Evolutionary conservation across 1,140 invertebrate species (phyloP).

Genomic region (Drosophila baimaii): DNA sequence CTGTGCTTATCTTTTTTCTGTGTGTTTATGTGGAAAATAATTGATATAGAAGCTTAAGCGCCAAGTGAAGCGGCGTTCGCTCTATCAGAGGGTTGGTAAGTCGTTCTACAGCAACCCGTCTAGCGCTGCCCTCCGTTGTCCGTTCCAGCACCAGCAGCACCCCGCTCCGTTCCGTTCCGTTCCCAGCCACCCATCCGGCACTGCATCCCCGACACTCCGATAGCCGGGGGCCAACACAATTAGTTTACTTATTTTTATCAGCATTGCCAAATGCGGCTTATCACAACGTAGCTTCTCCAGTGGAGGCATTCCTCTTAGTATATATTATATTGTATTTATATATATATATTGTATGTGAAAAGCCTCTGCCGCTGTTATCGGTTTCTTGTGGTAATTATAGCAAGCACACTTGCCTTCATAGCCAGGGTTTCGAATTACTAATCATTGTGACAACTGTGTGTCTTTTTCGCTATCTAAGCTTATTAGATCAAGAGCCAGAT

Average conservation of each 20-base stretch:
- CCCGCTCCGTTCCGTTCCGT: neutral
- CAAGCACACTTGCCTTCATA: constrained; percentile 21
- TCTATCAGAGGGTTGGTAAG: constrained; percentile 85
- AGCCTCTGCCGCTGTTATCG: constrained; percentile 26
- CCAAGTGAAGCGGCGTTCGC: constrained; percentile 84
- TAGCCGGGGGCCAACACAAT: constrained; percentile 21
- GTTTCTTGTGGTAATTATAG: constrained; percentile 40
- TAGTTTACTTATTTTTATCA: constrained; percentile 55
- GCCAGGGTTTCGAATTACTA: constrained; percentile 23
- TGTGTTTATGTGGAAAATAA: constrained; percentile 48
- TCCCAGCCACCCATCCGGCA: constrained; percentile 15
- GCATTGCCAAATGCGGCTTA: constrained; percentile 46
- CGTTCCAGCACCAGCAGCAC: constrained; percentile 29
- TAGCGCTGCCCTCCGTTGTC: constrained; percentile 17
- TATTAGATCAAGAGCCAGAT: constrained; percentile 1
- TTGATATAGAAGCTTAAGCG: constrained; percentile 84
- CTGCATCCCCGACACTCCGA: constrained; percentile 27
- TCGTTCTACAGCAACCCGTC: constrained; percentile 74
- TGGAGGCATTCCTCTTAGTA: constrained; percentile 10
- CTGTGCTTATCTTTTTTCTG: constrained; percentile 49
- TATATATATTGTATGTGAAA: neutral
- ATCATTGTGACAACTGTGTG: constrained; percentile 14
- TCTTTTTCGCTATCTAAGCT: constrained; percentile 16
- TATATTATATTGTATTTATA: neutral
- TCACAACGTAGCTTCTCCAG: constrained; percentile 14